Evolutionary conservation across 2,888 invertebrate genomes (phyloP).

Genomic region (Macaria liturata): DNA sequence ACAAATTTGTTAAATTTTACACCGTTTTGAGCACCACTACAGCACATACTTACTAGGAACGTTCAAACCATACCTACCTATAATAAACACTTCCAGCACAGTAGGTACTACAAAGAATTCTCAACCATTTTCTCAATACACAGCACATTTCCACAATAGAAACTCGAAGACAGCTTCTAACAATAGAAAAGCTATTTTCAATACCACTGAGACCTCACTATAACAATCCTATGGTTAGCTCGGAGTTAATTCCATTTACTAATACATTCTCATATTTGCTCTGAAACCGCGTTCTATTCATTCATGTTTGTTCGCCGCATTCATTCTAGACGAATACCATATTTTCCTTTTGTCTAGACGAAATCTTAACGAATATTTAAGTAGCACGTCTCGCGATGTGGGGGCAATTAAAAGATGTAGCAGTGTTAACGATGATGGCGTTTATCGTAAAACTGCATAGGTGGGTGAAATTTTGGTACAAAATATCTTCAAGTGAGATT

Average conservation of each 20-base stretch:
- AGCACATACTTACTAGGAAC: too few species aligned
- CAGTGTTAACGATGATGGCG: not conserved
- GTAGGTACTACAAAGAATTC: not conserved
- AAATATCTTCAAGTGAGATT: too few species aligned
- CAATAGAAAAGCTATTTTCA: conserved; percentile 30
- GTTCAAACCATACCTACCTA: too few species aligned
- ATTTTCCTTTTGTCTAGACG: conserved; percentile 83
- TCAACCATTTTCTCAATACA: not conserved
- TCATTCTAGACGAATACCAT: conserved; percentile 70
- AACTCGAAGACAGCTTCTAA: conserved; percentile 6
- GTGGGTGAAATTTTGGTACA: not conserved
- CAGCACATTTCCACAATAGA: conserved; percentile 11
- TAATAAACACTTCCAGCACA: too few species aligned
- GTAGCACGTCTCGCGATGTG: conserved; percentile 49
- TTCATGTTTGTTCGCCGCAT: conserved; percentile 73
- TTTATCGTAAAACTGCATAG: not conserved
- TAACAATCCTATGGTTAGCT: conserved; percentile 59
- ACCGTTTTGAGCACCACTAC: too few species aligned
- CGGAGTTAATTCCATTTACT: conserved; percentile 79
- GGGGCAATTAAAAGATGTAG: conserved; percentile 23
- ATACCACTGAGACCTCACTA: conserved; percentile 26
- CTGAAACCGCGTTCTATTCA: conserved; percentile 51
- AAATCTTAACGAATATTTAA: conserved; percentile 81
- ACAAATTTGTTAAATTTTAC: too few species aligned
- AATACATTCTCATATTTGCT: conserved; percentile 73